Percentiles rank a stretch among this genome's conserved stretches.
Evolutionary conservation across 1,140 invertebrate species (phyloP).

Genomic region (Telenomus remus): DNA sequence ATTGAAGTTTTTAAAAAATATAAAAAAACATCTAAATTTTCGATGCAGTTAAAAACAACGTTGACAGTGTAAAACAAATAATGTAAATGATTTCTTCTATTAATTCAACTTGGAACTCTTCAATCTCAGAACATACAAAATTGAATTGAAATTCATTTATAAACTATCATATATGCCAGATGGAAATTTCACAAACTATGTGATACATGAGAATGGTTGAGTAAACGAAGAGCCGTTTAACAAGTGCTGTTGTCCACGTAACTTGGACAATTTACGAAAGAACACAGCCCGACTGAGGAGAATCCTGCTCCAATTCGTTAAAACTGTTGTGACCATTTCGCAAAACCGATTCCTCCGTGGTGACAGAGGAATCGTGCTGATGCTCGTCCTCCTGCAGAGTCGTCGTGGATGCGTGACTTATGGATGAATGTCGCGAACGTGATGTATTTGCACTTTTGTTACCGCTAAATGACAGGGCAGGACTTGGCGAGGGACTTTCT

Average conservation of each 20-base stretch:
- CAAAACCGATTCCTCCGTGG: conserved; percentile 57
- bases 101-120: too few relatives aligned
- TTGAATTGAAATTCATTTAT: too few relatives aligned
- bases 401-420: conserved; percentile 67
- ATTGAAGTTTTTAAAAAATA: too few relatives aligned
- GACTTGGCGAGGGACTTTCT: conserved; percentile 69
- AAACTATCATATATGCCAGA: too few relatives aligned
- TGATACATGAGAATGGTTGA: too few relatives aligned
- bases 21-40: too few relatives aligned
- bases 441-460: conserved; percentile 66
- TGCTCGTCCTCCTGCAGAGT: conserved; percentile 66
- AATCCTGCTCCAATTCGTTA: conserved; percentile 57
- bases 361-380: conserved; percentile 56
- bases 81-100: too few relatives aligned
- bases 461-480: conserved; percentile 65
- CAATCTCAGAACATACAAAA: too few relatives aligned
- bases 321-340: conserved; percentile 66
- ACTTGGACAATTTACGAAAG: conserved; percentile 62
- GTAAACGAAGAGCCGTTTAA: too few relatives aligned
- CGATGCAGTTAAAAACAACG: too few relatives aligned
- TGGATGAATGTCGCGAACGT: conserved; percentile 68
- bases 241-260: not conserved
- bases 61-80: too few relatives aligned
- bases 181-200: too few relatives aligned
- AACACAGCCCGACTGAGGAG: conserved; percentile 61